Conservation (phyloP, 2,113 vertebrate species). For the Psittacus erithacus region DNA sequence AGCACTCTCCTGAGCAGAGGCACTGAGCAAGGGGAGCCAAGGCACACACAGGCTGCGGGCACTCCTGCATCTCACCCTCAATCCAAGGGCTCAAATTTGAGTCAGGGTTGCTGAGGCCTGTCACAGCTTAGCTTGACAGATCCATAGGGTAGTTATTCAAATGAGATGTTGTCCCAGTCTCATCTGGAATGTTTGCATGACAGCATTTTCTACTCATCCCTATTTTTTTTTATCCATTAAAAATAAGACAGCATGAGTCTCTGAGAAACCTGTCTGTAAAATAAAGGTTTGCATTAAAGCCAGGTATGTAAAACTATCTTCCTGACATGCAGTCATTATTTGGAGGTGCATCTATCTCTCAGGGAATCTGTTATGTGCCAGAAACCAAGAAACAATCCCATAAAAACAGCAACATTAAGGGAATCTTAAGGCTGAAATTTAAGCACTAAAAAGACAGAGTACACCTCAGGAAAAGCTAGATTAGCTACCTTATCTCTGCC, state of each 20-base stretch:
- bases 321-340: conserved; percentile 65
- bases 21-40: not conserved
- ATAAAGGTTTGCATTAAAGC: conserved; percentile 49
- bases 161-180: conserved; percentile 45
- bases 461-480: conserved; percentile 43
- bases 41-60: not conserved
- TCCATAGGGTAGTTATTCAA: conserved; percentile 57
- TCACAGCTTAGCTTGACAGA: conserved; percentile 54
- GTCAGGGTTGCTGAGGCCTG: not conserved
- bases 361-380: not conserved
- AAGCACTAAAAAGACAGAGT: conserved; percentile 46
- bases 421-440: conserved; percentile 36
- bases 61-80: not conserved
- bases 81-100: not conserved
- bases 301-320: conserved; percentile 40
- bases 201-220: not conserved
- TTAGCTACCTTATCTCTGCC: conserved; percentile 60
- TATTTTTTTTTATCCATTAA: not conserved
- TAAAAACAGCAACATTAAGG: conserved; percentile 13
- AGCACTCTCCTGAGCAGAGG: not conserved
- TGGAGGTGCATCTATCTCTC: conserved; percentile 40
- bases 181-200: conserved; percentile 19
- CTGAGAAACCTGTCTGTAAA: conserved; percentile 67
- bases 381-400: conserved; percentile 6
- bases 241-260: conserved; percentile 47